Conservation (phyloP, 2,797 vertebrate genomes). For the Holocentrus rufus region DNA sequence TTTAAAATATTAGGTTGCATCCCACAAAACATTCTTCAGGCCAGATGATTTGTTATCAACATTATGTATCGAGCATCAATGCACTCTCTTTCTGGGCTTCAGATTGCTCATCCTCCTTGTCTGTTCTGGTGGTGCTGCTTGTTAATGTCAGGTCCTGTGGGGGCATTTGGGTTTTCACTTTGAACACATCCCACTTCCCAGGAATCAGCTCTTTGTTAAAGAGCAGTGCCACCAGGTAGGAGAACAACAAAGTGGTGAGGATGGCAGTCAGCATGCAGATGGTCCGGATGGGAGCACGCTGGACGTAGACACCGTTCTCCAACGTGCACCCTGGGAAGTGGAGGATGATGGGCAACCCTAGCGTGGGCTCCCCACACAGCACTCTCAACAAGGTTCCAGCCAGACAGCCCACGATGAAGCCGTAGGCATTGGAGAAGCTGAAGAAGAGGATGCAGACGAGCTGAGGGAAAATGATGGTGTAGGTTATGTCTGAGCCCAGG, state of each 20-base stretch:
- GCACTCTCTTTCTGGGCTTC: conserved; percentile 25
- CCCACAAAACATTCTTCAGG: no score
- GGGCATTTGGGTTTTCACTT: conserved; percentile 30
- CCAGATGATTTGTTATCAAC: no score
- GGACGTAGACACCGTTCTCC: no score
- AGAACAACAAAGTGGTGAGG: conserved; percentile 57
- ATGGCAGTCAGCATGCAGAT: conserved; percentile 75
- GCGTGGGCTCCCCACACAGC: conserved; percentile 58
- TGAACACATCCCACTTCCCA: conserved; percentile 54
- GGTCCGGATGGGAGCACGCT: conserved; percentile 79
- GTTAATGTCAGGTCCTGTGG: background rate
- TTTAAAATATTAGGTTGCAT: no score
- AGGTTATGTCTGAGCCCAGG: conserved; percentile 78
- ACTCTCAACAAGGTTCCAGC: no score
- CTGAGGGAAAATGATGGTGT: no score
- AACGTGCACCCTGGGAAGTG: conserved; percentile 74
- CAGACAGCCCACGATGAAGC: no score
- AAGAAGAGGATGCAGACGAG: no score
- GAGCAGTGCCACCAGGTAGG: conserved; percentile 46
- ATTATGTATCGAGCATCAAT: conserved; percentile 5
- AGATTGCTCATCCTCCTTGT: background rate
- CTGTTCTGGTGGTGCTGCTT: background rate
- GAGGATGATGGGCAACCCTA: conserved; percentile 70
- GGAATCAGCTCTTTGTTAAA: conserved; percentile 54
- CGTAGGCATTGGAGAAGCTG: no score